Evolutionary conservation across 2,113 vertebrate genomes (phyloP).

Genomic region (Nothocercus julius): DNA sequence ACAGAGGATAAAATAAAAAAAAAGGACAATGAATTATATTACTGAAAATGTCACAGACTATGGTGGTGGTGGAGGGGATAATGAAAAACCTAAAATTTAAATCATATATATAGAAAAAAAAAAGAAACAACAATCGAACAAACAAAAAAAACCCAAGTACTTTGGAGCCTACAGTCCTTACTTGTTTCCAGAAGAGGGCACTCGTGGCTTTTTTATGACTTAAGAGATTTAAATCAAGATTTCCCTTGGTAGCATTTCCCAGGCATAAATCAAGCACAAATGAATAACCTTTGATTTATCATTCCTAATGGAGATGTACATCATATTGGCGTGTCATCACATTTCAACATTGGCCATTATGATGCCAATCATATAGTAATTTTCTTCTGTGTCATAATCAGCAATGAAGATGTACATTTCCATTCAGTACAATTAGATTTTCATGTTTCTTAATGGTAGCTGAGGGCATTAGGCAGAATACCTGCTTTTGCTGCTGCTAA

Average conservation of each 20-base stretch:
- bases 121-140: too few relatives aligned
- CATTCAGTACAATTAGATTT: constrained; percentile 71
- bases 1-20: background rate
- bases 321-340: constrained; percentile 75
- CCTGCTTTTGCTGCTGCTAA: constrained; percentile 27
- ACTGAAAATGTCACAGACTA: background rate
- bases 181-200: constrained; percentile 66
- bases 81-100: background rate
- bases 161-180: background rate
- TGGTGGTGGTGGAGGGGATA: background rate
- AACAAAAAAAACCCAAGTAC: background rate
- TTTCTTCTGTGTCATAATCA: constrained; percentile 69
- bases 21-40: background rate
- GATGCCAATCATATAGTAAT: constrained; percentile 72
- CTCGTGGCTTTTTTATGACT: background rate
- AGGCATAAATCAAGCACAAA: constrained; percentile 75
- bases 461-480: constrained; percentile 56
- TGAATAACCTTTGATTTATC: constrained; percentile 78
- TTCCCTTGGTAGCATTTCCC: constrained; percentile 69
- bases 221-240: constrained; percentile 57
- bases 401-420: constrained; percentile 67
- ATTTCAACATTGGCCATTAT: constrained; percentile 73
- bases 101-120: background rate
- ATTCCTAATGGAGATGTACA: constrained; percentile 75
- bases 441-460: constrained; percentile 64